phyloP scores from a whole-genome alignment of 2,888 invertebrate species.

The Callinectes sapidus region DNA sequence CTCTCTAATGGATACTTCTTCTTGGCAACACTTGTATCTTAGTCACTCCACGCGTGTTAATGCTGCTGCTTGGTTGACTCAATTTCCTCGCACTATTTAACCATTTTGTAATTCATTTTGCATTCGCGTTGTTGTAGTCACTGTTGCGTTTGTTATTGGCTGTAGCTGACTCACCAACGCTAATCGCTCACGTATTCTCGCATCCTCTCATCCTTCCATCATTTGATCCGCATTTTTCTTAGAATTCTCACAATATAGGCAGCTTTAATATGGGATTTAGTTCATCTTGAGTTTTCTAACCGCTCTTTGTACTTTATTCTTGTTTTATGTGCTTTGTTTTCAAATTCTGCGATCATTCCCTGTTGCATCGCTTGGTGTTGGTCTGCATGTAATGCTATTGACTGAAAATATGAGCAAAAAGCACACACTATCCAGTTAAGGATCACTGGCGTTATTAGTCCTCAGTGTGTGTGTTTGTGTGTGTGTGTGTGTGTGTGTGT shows the following conservation, averaged over 20 bases:
- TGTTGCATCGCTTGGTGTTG: not conserved
- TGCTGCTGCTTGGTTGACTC: not conserved
- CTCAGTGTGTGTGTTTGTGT: not conserved
- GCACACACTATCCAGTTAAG: too few species aligned
- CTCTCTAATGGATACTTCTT: not conserved
- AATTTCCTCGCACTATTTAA: not conserved
- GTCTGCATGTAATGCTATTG: not conserved
- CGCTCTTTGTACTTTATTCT: not conserved
- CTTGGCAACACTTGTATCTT: not conserved
- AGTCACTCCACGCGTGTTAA: not conserved
- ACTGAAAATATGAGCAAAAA: too few species aligned
- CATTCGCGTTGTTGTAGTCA: too few species aligned
- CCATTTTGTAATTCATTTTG: not conserved
- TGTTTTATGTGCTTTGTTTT: not conserved
- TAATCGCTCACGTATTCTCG: too few species aligned
- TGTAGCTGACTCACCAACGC: too few species aligned
- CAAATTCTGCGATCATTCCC: not conserved
- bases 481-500: conserved; percentile 11
- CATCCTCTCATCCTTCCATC: not conserved
- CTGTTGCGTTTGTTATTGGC: too few species aligned
- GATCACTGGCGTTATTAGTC: not conserved
- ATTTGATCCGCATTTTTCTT: not conserved
- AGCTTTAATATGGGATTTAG: not conserved
- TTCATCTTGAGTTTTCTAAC: not conserved
- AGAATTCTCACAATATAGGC: not conserved